Evolutionary conservation across 2,113 vertebrate species (phyloP).

Genomic region (Lepus europaeus): DNA sequence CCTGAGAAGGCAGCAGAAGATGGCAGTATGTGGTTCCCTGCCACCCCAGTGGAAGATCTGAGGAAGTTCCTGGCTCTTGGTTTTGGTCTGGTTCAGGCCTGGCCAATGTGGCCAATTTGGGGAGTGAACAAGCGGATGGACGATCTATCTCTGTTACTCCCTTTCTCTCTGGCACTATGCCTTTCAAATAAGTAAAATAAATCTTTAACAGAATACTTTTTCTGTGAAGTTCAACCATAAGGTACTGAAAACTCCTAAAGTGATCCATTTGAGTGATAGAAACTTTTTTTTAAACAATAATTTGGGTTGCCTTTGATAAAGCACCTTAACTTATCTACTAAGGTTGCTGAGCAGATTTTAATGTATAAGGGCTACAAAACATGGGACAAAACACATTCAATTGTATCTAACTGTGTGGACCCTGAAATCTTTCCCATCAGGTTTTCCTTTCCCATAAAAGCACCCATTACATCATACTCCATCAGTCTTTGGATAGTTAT

Average conservation of each 20-base stretch:
- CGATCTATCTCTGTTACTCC: too few relatives aligned
- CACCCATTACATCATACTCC: background rate
- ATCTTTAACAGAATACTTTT: too few relatives aligned
- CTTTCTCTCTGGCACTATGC: too few relatives aligned
- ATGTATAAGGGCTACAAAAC: background rate
- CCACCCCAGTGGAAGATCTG: too few relatives aligned
- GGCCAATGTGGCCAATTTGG: too few relatives aligned
- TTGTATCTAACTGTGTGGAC: background rate
- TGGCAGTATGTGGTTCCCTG: too few relatives aligned
- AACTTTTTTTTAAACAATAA: background rate
- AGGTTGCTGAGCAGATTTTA: background rate
- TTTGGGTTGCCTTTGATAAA: background rate
- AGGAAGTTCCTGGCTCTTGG: too few relatives aligned
- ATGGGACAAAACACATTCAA: background rate
- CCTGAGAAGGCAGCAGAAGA: too few relatives aligned
- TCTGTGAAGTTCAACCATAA: background rate
- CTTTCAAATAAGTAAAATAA: too few relatives aligned
- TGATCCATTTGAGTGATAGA: background rate
- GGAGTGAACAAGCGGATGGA: too few relatives aligned
- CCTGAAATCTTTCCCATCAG: background rate
- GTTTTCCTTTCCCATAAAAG: conserved; percentile 19
- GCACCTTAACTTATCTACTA: conserved; percentile 26
- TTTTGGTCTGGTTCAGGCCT: too few relatives aligned
- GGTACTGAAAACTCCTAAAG: background rate
- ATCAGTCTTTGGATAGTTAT: conserved; percentile 20